These are phyloP conservation scores for Phaethornis superciliosus DNA, from an alignment of 2,113 vertebrate species.

Conservation along the genomic window DNA sequence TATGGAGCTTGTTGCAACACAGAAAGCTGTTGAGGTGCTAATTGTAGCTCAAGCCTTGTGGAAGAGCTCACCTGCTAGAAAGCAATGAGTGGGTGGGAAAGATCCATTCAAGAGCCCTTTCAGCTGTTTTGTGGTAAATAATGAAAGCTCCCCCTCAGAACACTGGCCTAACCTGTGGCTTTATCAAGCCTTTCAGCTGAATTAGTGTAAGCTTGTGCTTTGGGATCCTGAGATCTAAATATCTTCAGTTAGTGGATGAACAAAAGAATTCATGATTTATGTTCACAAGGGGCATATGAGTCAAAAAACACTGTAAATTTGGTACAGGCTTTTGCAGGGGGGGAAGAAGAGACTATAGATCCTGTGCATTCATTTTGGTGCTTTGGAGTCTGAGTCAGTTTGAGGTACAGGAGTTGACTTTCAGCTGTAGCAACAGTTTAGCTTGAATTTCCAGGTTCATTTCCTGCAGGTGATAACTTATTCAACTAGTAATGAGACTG, in stretches of 20 bases:
- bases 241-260: neutral
- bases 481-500: neutral
- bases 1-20: neutral
- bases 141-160: neutral
- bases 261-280: neutral
- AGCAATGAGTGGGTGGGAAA: neutral
- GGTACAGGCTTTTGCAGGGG: neutral
- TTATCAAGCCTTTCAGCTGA: neutral
- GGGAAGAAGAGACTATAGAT: neutral
- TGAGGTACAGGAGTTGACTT: neutral
- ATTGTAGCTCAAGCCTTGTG: neutral
- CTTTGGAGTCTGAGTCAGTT: neutral
- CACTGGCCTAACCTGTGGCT: neutral
- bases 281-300: neutral
- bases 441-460: neutral
- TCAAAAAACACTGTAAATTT: neutral
- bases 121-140: neutral
- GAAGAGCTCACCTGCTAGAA: neutral
- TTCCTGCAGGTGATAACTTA: neutral
- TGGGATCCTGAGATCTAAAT: neutral
- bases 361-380: neutral
- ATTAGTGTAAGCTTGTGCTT: neutral
- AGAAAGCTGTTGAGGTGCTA: neutral
- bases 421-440: neutral
- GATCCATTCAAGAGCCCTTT: neutral